These are phyloP conservation scores for Empidonax alnorum DNA, from an alignment of 2,113 vertebrate genomes.

Conservation along the genomic window DNA sequence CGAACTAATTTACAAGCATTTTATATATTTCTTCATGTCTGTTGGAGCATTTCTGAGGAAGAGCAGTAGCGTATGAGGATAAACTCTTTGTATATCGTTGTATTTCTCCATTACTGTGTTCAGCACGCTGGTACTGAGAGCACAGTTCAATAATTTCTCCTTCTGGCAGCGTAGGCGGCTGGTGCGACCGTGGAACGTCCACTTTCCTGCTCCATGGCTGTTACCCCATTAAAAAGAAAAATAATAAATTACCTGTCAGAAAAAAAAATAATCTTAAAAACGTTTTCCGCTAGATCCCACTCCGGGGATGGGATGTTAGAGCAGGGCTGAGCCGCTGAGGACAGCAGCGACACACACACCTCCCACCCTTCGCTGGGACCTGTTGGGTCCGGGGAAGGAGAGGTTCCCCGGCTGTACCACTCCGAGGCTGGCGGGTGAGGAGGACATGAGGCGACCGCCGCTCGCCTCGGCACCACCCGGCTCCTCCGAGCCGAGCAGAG, in stretches of 20 bases:
- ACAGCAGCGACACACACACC: rapidly evolving
- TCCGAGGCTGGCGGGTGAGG: background rate
- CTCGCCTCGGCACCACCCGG: background rate
- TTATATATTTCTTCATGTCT: rapidly evolving
- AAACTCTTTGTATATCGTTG: background rate
- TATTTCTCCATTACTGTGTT: background rate
- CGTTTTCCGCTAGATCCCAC: rapidly evolving
- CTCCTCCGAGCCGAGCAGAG: background rate
- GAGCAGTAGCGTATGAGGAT: background rate
- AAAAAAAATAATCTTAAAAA: background rate
- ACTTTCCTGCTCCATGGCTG: background rate
- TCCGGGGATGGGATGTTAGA: rapidly evolving
- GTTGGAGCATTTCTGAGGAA: background rate
- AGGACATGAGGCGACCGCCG: background rate
- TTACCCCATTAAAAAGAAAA: background rate
- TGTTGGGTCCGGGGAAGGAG: background rate
- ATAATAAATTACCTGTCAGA: background rate
- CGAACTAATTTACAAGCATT: background rate
- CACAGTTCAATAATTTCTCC: background rate
- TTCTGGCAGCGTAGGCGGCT: too few relatives aligned
- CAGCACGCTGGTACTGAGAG: too few relatives aligned
- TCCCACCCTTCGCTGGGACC: background rate
- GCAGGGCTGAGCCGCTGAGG: rapidly evolving
- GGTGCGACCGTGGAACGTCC: background rate
- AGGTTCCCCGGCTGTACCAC: background rate